A percentile compares a stretch with the other conserved stretches of the same genome.
These are phyloP conservation scores for Melanerpes aurifrons DNA, from an alignment of 2,113 vertebrate species.

Conservation along the genomic window DNA sequence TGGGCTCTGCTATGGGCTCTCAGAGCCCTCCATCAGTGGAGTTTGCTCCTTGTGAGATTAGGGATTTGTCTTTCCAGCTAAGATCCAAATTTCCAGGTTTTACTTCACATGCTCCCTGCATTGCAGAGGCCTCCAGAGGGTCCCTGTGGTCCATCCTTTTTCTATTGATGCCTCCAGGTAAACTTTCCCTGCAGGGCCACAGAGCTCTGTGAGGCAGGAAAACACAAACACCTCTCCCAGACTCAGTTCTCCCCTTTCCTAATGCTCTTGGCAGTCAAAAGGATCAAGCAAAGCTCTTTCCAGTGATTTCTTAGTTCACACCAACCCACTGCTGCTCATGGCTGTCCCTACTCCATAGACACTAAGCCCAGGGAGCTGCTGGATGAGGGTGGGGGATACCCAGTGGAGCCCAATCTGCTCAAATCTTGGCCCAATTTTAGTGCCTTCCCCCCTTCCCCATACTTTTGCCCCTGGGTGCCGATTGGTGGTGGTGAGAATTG, in stretches of 20 bases:
- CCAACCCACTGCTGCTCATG: fast-evolving
- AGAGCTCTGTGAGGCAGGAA: not conserved
- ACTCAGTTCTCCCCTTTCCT: fast-evolving
- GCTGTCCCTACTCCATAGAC: not conserved
- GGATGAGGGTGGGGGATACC: not conserved
- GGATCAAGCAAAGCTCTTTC: fast-evolving
- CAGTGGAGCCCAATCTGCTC: fast-evolving
- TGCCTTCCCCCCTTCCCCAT: fast-evolving
- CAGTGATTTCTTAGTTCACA: fast-evolving
- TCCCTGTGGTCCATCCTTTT: fast-evolving
- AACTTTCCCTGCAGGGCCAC: not conserved
- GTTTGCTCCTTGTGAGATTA: not conserved
- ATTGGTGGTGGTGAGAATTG: fast-evolving
- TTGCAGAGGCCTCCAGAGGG: fast-evolving
- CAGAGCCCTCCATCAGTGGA: fast-evolving
- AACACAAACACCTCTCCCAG: fast-evolving
- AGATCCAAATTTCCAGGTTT: not conserved
- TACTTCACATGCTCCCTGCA: not conserved
- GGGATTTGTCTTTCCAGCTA: not conserved
- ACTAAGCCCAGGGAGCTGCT: not conserved
- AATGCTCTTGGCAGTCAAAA: not conserved
- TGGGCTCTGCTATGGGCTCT: not conserved
- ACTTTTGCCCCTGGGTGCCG: not conserved
- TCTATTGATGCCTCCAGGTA: fast-evolving
- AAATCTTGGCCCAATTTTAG: not conserved